A percentile compares a stretch with the other conserved stretches of the same genome.
Conservation (phyloP, 2,797 vertebrate genomes). For the Cyclura pinguis region DNA sequence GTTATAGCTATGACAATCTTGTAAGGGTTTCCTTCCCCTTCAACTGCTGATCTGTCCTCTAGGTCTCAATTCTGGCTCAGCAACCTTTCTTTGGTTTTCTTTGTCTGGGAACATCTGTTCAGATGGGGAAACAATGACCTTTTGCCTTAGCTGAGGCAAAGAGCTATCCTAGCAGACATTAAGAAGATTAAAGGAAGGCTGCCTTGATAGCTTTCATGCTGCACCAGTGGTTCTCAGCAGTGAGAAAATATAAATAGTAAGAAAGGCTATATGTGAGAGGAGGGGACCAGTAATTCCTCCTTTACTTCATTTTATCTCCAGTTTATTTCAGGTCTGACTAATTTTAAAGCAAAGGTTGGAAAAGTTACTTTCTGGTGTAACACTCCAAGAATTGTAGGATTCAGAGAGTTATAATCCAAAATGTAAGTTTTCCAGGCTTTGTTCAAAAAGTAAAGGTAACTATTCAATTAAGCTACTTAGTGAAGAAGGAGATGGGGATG, state of each 20-base stretch:
- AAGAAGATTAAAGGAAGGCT: slow-evolving; percentile 38
- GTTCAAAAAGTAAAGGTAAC: background rate
- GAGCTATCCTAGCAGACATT: slow-evolving; percentile 21
- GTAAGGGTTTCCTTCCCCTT: slow-evolving; percentile 37
- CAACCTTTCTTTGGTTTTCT: slow-evolving; percentile 22
- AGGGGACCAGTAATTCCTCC: background rate
- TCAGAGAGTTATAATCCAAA: too few relatives aligned
- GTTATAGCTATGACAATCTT: slow-evolving; percentile 12
- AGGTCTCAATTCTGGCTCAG: slow-evolving; percentile 11
- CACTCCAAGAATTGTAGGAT: too few relatives aligned
- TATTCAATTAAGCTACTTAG: slow-evolving; percentile 23
- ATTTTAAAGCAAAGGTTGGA: background rate
- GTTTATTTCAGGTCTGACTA: slow-evolving; percentile 36
- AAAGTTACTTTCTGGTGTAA: too few relatives aligned
- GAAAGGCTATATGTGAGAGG: background rate
- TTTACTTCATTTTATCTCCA: slow-evolving; percentile 26
- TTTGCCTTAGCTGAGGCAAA: slow-evolving; percentile 43
- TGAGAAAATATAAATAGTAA: slow-evolving; percentile 12
- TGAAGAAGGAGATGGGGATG: background rate
- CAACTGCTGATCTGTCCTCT: slow-evolving; percentile 22
- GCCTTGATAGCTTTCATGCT: slow-evolving; percentile 43
- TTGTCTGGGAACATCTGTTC: slow-evolving; percentile 41
- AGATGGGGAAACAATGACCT: slow-evolving; percentile 24
- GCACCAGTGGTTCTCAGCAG: slow-evolving; percentile 32
- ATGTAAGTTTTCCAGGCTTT: too few relatives aligned